A percentile compares a stretch with the other conserved stretches of the same genome.
phyloP scores from a whole-genome alignment of 2,113 vertebrate species.

The Hippocampus comes region DNA sequence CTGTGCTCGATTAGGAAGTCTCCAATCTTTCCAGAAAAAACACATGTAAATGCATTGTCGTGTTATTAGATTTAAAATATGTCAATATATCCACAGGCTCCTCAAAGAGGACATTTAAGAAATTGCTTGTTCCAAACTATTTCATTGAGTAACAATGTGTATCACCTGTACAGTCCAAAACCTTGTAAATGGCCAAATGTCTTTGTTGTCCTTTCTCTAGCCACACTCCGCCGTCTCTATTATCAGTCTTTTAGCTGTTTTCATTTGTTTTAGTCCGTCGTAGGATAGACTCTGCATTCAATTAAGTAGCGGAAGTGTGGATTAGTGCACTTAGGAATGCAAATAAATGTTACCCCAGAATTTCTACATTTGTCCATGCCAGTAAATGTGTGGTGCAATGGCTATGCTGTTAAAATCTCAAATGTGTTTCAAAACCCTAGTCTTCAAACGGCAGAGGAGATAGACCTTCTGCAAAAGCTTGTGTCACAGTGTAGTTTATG shows the following conservation, averaged over 20 bases:
- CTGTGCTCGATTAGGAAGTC: constrained; percentile 15
- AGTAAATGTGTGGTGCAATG: constrained; percentile 48
- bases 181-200: constrained; percentile 46
- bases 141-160: constrained; percentile 51
- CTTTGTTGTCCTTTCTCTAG: constrained; percentile 44
- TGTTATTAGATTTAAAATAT: not conserved
- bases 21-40: constrained; percentile 6
- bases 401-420: constrained; percentile 56
- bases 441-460: constrained; percentile 54
- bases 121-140: constrained; percentile 45
- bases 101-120: constrained; percentile 35
- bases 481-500: constrained; percentile 60
- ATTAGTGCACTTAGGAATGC: constrained; percentile 66
- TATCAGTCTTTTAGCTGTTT: constrained; percentile 52
- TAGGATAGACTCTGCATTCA: constrained; percentile 57
- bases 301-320: constrained; percentile 7
- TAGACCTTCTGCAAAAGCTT: constrained; percentile 58
- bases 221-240: constrained; percentile 42
- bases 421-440: constrained; percentile 55
- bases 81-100: constrained; percentile 24
- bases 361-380: constrained; percentile 74
- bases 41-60: no score
- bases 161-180: constrained; percentile 37
- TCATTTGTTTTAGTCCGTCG: not conserved
- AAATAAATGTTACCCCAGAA: constrained; percentile 76